Evolutionary conservation across 2,888 invertebrate genomes (phyloP).

Genomic region (Smittia sp.): DNA sequence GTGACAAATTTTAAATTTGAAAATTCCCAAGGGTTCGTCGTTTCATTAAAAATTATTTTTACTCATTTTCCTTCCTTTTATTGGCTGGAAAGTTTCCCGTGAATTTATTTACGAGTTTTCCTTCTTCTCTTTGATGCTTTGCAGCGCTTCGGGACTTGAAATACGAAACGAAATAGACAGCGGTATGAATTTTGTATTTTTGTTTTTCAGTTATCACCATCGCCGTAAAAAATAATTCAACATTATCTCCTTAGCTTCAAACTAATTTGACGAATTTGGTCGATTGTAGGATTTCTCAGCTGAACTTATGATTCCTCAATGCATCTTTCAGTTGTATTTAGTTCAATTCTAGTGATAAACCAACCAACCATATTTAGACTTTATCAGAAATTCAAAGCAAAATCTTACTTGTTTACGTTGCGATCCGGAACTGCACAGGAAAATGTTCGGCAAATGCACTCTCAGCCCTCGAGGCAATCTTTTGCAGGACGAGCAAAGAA

Average conservation of each 20-base stretch:
- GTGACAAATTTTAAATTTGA: slow-evolving; percentile 6
- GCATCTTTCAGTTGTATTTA: no score
- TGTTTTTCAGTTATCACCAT: background rate
- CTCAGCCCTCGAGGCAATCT: background rate
- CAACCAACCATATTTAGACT: no score
- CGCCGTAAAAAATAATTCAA: background rate
- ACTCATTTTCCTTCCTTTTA: background rate
- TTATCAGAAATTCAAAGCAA: background rate
- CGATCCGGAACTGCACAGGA: background rate
- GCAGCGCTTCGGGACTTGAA: background rate
- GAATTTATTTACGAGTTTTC: background rate
- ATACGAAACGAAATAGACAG: background rate
- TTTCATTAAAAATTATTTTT: slow-evolving; percentile 24
- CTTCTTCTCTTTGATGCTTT: slow-evolving; percentile 18
- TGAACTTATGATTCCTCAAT: no score
- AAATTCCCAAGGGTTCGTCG: slow-evolving; percentile 20
- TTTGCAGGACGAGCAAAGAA: slow-evolving; percentile 19
- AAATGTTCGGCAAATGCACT: background rate
- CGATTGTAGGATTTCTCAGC: no score
- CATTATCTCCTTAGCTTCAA: background rate
- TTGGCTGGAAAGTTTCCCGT: background rate
- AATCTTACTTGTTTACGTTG: background rate
- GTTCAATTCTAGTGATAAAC: no score
- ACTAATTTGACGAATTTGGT: no score
- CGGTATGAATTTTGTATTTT: background rate